Base-by-base conservation (phyloP, 2,888 invertebrate species). In the Cepaea hortensis region DNA sequence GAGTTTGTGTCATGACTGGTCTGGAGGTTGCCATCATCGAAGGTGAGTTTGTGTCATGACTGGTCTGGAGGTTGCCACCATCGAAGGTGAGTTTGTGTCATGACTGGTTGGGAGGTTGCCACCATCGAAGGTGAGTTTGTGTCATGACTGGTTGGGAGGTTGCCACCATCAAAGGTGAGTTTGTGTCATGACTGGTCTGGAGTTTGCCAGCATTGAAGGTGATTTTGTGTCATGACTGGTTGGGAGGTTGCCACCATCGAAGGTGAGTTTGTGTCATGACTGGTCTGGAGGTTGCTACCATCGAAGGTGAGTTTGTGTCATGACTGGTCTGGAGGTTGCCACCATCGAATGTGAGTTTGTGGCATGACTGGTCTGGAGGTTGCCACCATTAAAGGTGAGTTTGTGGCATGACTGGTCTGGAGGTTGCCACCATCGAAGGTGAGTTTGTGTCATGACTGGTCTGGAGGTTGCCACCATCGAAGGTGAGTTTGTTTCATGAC, bases 31-130 rank as follows among this genome's bases (percentile, higher is more conserved):
- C 90, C 85, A 86, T 87, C 6, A 88, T 91, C 61, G 62, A 46
- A 86, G 91, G 91, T 91, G 85, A 81, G 85, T 80, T 35, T 35
- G 93, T 87, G 90, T 90, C 23, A 89, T 90, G 72, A 90, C 89
- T 62, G 89, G 89, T 20, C 50, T 68, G 2, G 35, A 68, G 79
- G 65, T 76, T n/a, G 89, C 90, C 85, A 86, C 88, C 6, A 88
- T 91, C 61, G 62, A 46, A 86, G 91, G 91, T 91, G 85, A 81
- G 85, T 80, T 35, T 35, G 35, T 87, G 90, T 90, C 23, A 89
- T 90, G 72, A 90, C 89, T 62, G 89, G 89, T 20, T 35, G 55
- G 2, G 35, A 68, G 79, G 65, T 76, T n/a, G 89, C 90, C 85
- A 86, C 87, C 6, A 88, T 91, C 61, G 62, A 46, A 86, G 91